A percentile compares a stretch with the other conserved stretches of the same genome.
These are phyloP conservation scores for Silurus aristotelis DNA, from an alignment of 2,797 vertebrate species.

Conservation along the genomic window DNA sequence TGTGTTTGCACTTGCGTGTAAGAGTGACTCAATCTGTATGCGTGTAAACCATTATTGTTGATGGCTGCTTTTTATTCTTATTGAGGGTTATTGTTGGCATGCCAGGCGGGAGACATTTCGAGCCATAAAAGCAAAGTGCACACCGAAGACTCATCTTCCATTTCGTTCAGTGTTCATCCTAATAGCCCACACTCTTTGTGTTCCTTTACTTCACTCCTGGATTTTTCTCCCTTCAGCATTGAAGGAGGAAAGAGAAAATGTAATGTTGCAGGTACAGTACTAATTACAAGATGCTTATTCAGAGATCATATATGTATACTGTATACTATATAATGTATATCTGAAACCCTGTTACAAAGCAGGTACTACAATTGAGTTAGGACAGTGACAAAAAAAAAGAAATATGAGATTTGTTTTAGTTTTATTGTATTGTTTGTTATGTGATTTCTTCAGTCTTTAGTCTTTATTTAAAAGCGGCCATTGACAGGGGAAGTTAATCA, in stretches of 20 bases:
- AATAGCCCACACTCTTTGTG: slow-evolving; percentile 37
- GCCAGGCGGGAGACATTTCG: slow-evolving; percentile 55
- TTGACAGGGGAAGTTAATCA: not conserved
- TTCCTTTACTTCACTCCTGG: not conserved
- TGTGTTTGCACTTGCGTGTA: slow-evolving; percentile 39
- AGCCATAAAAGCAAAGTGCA: slow-evolving; percentile 66
- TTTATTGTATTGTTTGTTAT: not conserved
- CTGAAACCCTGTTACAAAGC: not conserved
- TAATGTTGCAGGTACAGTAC: not conserved
- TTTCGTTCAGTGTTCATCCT: slow-evolving; percentile 62
- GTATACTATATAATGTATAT: no score
- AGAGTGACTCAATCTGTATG: slow-evolving; percentile 28
- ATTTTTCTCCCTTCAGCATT: not conserved
- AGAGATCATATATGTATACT: not conserved
- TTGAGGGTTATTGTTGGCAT: slow-evolving; percentile 62
- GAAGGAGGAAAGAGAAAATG: slow-evolving; percentile 3
- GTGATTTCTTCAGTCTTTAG: not conserved
- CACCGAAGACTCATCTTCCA: slow-evolving; percentile 54
- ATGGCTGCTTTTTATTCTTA: slow-evolving; percentile 63
- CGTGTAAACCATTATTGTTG: slow-evolving; percentile 54
- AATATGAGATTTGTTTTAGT: not conserved
- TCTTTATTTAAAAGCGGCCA: not conserved
- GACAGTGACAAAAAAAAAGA: not conserved
- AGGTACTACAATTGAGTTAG: not conserved
- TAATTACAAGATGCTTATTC: not conserved